Base-by-base conservation (phyloP, 2,113 vertebrate genomes). In the Aepyceros melampus region DNA sequence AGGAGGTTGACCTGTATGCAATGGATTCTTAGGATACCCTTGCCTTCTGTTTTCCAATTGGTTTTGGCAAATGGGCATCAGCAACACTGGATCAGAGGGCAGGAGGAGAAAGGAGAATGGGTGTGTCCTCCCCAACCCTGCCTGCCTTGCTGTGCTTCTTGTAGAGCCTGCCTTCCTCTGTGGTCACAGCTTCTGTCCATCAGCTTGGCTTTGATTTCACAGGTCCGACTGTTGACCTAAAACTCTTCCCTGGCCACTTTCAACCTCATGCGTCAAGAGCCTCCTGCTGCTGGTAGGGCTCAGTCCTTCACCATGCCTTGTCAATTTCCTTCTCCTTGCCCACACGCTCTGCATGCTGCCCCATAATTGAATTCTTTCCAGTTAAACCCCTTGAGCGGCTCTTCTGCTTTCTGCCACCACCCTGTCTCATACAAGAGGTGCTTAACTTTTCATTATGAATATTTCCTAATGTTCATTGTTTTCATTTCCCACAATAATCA, bases 311-410 rank as follows among this genome's bases (percentile, higher is more conserved):
- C 6, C 5, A 7, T 53, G 10, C 14, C 15, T 25, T 4, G 4
- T 25, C 9, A 1, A 10, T 53, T 49, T 17, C 19, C 55, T 47
- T 74, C 33, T 0, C 14, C 0, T 3, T 7, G 23, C 10, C 53
- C 16, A 25, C 1, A 2, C 9, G 0, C 14, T 51, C 71, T 53
- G 6, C n/a, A 13, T 12, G 33, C 4, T 13, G 15, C 13, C 13
- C 43, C 21, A 83, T 51, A 47, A 31, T 5, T 86, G 17, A 78
- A 15, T 71, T 23, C 11, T 58, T 53, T 16, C n/a, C 9, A 5
- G 11, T 82, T 82, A 51, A 91, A 31, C 16, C 16, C 23, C 58
- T 49, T 2, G 3, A 40, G 7, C 6, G 0, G 33, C 13, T 71
- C 60, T 33, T 49, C 15, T 45, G 45, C 36, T 49, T 81, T 51